Evolutionary conservation across 2,888 invertebrate species (phyloP).

Genomic region (Hydroisotoma schaefferi): DNA sequence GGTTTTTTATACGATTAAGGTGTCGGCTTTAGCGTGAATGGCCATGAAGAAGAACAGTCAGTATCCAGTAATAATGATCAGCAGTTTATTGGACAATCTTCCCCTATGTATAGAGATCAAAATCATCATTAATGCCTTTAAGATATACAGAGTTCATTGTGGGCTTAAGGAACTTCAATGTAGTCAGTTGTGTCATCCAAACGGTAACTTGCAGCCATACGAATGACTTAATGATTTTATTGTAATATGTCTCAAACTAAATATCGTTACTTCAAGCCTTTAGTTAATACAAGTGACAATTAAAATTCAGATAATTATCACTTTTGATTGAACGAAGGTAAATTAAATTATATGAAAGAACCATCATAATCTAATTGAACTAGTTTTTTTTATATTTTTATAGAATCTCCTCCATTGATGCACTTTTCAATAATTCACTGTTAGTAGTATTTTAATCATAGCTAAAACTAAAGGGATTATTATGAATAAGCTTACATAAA

Average conservation of each 20-base stretch:
- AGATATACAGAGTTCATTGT: constrained; percentile 12
- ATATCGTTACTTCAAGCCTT: background rate
- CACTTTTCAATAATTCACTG: no score
- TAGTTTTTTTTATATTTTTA: no score
- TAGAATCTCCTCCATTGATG: no score
- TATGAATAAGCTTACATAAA: no score
- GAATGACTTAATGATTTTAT: background rate
- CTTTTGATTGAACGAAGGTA: no score
- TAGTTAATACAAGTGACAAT: background rate
- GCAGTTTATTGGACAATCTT: constrained; percentile 46
- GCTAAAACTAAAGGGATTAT: no score
- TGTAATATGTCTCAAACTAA: background rate
- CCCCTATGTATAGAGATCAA: constrained; percentile 45
- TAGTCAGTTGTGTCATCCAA: constrained; percentile 6
- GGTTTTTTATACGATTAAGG: constrained; percentile 15
- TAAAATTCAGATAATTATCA: background rate
- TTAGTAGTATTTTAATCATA: no score
- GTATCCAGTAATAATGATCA: constrained; percentile 46
- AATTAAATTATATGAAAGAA: no score
- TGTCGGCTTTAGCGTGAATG: constrained; percentile 42
- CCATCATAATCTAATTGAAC: no score
- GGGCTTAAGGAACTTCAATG: background rate
- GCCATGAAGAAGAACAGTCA: constrained; percentile 48
- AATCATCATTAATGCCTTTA: constrained; percentile 17
- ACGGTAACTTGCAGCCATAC: constrained; percentile 3